phyloP scores from a whole-genome alignment of 2,888 invertebrate genomes.

The Limnephilus rhombicus region DNA sequence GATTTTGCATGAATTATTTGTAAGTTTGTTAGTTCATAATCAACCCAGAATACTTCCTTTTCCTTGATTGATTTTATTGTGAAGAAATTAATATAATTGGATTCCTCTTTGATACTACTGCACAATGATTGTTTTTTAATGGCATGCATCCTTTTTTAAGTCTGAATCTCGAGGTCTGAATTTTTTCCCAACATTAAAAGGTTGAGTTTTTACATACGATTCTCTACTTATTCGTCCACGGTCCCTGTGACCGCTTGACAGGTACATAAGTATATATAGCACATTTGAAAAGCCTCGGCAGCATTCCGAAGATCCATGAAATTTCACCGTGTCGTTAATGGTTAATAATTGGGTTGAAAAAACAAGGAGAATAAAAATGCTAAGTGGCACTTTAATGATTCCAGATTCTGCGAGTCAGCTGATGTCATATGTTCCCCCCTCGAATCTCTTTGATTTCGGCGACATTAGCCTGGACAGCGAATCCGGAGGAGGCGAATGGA shows the following conservation, averaged over 20 bases:
- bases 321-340: neutral
- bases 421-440: conserved; percentile 73
- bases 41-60: neutral
- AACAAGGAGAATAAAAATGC: neutral
- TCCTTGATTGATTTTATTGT: neutral
- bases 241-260: too few species aligned
- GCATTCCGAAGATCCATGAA: too few species aligned
- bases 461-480: conserved; percentile 75
- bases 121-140: neutral
- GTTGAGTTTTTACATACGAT: too few species aligned
- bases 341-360: neutral
- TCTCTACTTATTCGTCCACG: too few species aligned
- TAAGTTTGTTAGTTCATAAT: neutral
- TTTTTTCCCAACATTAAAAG: too few species aligned
- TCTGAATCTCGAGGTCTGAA: too few species aligned
- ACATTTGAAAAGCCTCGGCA: too few species aligned
- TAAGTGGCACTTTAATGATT: conserved; percentile 48
- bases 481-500: conserved; percentile 70
- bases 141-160: neutral
- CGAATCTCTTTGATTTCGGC: conserved; percentile 78
- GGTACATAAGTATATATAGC: too few species aligned
- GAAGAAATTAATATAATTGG: neutral
- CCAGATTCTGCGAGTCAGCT: conserved; percentile 77
- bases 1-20: neutral
- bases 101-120: neutral